Evolutionary conservation across 2,797 vertebrate species (phyloP).

Genomic region (Rhabdomys pumilio): DNA sequence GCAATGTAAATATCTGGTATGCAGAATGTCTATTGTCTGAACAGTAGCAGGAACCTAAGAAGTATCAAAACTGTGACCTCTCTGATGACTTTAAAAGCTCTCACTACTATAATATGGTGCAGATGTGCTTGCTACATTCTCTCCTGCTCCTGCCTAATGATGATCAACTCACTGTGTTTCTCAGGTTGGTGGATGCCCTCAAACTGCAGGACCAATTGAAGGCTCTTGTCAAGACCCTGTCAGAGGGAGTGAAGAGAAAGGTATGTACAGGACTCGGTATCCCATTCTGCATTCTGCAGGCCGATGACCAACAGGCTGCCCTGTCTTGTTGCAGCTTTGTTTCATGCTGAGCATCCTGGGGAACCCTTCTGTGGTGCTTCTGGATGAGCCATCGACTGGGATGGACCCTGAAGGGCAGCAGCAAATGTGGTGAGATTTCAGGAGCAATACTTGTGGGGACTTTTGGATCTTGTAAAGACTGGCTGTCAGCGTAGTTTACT

Average conservation of each 20-base stretch:
- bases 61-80: neutral
- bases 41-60: neutral
- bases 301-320: fast-evolving
- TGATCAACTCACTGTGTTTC: neutral
- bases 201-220: slow-evolving; percentile 93
- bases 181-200: slow-evolving; percentile 92
- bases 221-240: slow-evolving; percentile 91
- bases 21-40: neutral
- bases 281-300: fast-evolving
- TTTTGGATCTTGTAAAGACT: neutral
- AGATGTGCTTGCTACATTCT: neutral
- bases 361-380: slow-evolving; percentile 91
- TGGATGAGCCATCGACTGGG: slow-evolving; percentile 94
- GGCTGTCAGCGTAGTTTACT: neutral
- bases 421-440: slow-evolving; percentile 89
- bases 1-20: neutral
- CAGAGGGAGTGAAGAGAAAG: slow-evolving; percentile 94
- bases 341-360: slow-evolving; percentile 95
- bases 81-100: neutral
- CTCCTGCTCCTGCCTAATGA: neutral
- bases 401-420: slow-evolving; percentile 95
- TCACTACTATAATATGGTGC: neutral
- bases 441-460: neutral
- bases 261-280: slow-evolving; percentile 87
- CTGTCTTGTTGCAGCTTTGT: slow-evolving; percentile 89